Evolutionary conservation across 2,113 vertebrate genomes (phyloP).

Genomic region (Zingel zingel): DNA sequence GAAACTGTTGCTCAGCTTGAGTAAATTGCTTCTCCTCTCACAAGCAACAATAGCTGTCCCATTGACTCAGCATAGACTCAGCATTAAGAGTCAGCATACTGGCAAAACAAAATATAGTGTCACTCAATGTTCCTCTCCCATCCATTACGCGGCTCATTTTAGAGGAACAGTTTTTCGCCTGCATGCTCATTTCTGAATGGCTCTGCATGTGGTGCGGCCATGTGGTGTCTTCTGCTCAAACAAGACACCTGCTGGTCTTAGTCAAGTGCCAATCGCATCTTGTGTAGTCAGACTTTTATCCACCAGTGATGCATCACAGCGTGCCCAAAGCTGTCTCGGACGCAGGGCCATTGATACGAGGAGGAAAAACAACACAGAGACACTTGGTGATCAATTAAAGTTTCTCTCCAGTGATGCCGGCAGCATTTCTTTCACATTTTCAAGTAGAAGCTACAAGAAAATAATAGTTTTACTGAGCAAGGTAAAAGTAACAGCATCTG

Average conservation of each 20-base stretch:
- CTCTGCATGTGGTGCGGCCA: constrained; percentile 24
- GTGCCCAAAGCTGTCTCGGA: constrained; percentile 7
- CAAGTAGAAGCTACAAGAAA: neutral
- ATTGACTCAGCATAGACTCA: constrained; percentile 10
- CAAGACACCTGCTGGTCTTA: constrained; percentile 42
- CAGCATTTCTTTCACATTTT: neutral
- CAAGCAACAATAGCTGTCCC: constrained; percentile 48
- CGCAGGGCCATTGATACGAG: neutral
- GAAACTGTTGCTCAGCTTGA: constrained; percentile 45
- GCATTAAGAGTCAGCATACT: constrained; percentile 14
- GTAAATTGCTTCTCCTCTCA: constrained; percentile 38
- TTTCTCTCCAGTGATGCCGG: constrained; percentile 1
- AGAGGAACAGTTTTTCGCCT: constrained; percentile 33
- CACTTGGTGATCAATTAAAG: constrained; percentile 12
- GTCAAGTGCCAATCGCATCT: constrained; percentile 35
- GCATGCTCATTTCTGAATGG: constrained; percentile 43
- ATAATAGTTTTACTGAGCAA: neutral
- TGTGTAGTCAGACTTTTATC: constrained; percentile 28
- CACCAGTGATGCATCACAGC: constrained; percentile 4
- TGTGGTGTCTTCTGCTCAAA: constrained; percentile 46
- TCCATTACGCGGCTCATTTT: constrained; percentile 58
- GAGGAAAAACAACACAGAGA: neutral
- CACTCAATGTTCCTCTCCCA: constrained; percentile 46
- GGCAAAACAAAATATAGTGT: constrained; percentile 39
- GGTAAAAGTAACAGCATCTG: neutral